Percentiles rank a stretch among this genome's conserved stretches.
phyloP scores from a whole-genome alignment of 1,140 invertebrate species.

The Papilio polyxenes region DNA sequence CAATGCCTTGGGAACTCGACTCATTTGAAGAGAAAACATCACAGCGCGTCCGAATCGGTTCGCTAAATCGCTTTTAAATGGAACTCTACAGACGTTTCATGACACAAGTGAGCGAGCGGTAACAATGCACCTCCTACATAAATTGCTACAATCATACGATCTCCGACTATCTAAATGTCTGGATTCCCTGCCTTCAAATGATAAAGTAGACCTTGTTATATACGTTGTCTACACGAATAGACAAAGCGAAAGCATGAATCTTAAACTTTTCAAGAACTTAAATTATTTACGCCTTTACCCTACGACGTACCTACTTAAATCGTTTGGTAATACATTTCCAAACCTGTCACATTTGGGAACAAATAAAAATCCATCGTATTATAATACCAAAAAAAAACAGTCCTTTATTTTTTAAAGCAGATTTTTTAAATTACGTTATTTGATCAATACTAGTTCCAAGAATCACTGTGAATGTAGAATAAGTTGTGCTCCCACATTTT shows the following conservation, averaged over 20 bases:
- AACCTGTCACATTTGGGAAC: neutral
- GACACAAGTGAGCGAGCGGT: conserved; percentile 48
- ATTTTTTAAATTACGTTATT: neutral
- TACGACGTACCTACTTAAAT: neutral
- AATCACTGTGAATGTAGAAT: conserved; percentile 20
- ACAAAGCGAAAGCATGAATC: neutral
- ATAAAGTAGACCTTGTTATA: neutral
- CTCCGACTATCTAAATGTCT: conserved; percentile 11
- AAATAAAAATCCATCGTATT: neutral
- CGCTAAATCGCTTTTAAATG: conserved; percentile 72
- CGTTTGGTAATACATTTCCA: neutral
- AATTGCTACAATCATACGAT: conserved; percentile 8
- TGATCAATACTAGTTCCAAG: neutral
- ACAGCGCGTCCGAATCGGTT: conserved; percentile 53
- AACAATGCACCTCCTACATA: conserved; percentile 26
- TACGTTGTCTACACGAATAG: neutral
- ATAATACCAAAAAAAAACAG: too few species aligned
- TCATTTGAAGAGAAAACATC: conserved; percentile 78
- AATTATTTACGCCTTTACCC: neutral
- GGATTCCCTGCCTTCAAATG: neutral
- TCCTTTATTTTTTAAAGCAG: too few species aligned
- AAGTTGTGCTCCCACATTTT: conserved; percentile 2
- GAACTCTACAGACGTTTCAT: conserved; percentile 54
- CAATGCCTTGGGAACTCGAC: conserved; percentile 77
- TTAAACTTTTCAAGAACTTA: neutral